Conservation (phyloP, 2,797 vertebrate genomes). For the Babyrousa celebensis region DNA sequence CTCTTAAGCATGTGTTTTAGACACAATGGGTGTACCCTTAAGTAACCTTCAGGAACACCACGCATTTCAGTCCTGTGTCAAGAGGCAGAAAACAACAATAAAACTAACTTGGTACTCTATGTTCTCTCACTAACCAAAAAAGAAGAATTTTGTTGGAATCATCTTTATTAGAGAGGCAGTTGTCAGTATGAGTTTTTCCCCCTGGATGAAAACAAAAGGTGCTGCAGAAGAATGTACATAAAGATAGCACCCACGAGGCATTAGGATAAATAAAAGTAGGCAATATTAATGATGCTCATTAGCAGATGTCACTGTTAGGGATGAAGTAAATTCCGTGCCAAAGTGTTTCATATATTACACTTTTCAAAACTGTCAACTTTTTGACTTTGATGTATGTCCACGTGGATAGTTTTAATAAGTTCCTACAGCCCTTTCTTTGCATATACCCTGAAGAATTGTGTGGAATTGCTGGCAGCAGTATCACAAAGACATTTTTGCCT, state of each 20-base stretch:
- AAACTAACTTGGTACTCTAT: neutral
- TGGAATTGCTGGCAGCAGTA: constrained; percentile 55
- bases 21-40: constrained; percentile 71
- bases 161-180: constrained; percentile 72
- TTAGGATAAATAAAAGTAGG: constrained; percentile 83
- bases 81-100: constrained; percentile 62
- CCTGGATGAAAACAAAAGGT: constrained; percentile 68
- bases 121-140: constrained; percentile 37
- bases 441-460: constrained; percentile 49
- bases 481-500: constrained; percentile 72
- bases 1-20: constrained; percentile 79
- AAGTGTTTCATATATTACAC: constrained; percentile 62
- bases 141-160: constrained; percentile 59
- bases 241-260: constrained; percentile 66
- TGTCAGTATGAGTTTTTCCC: constrained; percentile 23
- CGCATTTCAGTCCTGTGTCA: constrained; percentile 67
- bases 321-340: constrained; percentile 68
- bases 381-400: constrained; percentile 82
- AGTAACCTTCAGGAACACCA: constrained; percentile 74
- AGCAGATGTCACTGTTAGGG: constrained; percentile 73
- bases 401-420: constrained; percentile 80
- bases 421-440: constrained; percentile 74
- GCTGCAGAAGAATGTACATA: constrained; percentile 56
- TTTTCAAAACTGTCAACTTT: constrained; percentile 83
- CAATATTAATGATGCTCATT: constrained; percentile 79